A percentile compares a stretch with the other conserved stretches of the same genome.
Evolutionary conservation across 2,888 invertebrate genomes (phyloP).

Genomic region (Corbicula japonica): DNA sequence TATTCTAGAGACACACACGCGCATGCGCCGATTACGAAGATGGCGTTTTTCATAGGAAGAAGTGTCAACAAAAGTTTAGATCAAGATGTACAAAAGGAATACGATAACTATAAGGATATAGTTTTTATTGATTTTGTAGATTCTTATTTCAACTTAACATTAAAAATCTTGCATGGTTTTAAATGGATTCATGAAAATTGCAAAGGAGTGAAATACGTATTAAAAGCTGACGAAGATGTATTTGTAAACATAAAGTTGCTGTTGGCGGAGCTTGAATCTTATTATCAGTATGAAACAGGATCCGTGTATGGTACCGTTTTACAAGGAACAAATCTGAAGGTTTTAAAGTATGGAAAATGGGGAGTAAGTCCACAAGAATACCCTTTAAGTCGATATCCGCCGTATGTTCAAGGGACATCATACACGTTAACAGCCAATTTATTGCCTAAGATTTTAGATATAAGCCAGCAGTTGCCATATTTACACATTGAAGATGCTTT

Average conservation of each 20-base stretch:
- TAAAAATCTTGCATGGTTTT: constrained; percentile 18
- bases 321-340: neutral
- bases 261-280: neutral
- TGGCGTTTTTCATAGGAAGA: constrained; percentile 3
- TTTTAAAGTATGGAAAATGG: constrained; percentile 15
- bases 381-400: constrained; percentile 21
- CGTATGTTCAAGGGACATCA: constrained; percentile 24
- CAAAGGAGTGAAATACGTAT: constrained; percentile 17
- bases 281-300: neutral
- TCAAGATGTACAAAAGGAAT: neutral
- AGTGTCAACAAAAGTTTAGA: constrained; percentile 2
- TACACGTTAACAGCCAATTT: constrained; percentile 24
- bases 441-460: constrained; percentile 6
- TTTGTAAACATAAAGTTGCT: constrained; percentile 20
- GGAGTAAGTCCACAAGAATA: constrained; percentile 8
- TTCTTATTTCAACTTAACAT: constrained; percentile 20
- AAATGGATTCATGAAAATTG: constrained; percentile 17
- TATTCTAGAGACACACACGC: neutral
- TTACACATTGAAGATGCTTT: constrained; percentile 34
- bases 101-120: constrained; percentile 3
- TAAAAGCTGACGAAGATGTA: constrained; percentile 26
- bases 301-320: constrained; percentile 10
- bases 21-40: neutral
- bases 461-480: constrained; percentile 13
- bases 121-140: constrained; percentile 16